Percentiles rank a stretch among this genome's conserved stretches.
phyloP scores from a whole-genome alignment of 2,888 invertebrate species.

The Molanna angustata region DNA sequence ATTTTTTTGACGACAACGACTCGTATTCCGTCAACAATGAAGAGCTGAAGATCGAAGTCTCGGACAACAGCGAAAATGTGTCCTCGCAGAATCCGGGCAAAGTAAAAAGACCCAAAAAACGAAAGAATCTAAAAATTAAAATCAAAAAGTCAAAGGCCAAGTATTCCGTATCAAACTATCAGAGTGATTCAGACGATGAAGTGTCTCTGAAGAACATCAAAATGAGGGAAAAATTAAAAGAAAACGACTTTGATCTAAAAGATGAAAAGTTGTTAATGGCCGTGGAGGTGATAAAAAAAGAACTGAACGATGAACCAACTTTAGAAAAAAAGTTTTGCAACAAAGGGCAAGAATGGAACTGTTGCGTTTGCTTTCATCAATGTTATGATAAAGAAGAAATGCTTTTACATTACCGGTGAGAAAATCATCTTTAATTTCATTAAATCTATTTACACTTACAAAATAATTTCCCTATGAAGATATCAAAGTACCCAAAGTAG shows the following conservation, averaged over 20 bases:
- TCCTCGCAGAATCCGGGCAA: not conserved
- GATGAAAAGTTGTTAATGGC: not conserved
- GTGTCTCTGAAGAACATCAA: slow-evolving; percentile 21
- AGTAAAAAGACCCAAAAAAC: slow-evolving; percentile 11
- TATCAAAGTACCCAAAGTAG: too few relatives aligned
- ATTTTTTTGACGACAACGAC: slow-evolving; percentile 6
- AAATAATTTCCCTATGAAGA: too few relatives aligned
- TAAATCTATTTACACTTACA: too few relatives aligned
- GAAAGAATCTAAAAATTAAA: slow-evolving; percentile 17
- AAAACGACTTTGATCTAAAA: slow-evolving; percentile 37
- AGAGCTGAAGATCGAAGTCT: not conserved
- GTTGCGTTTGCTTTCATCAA: slow-evolving; percentile 47
- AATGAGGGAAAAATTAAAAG: slow-evolving; percentile 36
- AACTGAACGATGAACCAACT: not conserved
- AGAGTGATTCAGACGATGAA: slow-evolving; percentile 22
- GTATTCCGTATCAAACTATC: slow-evolving; percentile 5
- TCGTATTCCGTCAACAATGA: slow-evolving; percentile 1
- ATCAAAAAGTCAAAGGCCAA: slow-evolving; percentile 13
- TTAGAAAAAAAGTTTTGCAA: slow-evolving; percentile 7
- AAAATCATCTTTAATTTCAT: too few relatives aligned
- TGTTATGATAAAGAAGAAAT: slow-evolving; percentile 40
- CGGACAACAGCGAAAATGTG: not conserved
- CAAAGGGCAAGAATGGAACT: slow-evolving; percentile 34
- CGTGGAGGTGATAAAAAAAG: slow-evolving; percentile 8
- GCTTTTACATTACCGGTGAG: slow-evolving; percentile 48